Percentiles rank a stretch among this genome's conserved stretches.
phyloP scores from a whole-genome alignment of 2,797 vertebrate genomes.

The Alosa sapidissima region DNA sequence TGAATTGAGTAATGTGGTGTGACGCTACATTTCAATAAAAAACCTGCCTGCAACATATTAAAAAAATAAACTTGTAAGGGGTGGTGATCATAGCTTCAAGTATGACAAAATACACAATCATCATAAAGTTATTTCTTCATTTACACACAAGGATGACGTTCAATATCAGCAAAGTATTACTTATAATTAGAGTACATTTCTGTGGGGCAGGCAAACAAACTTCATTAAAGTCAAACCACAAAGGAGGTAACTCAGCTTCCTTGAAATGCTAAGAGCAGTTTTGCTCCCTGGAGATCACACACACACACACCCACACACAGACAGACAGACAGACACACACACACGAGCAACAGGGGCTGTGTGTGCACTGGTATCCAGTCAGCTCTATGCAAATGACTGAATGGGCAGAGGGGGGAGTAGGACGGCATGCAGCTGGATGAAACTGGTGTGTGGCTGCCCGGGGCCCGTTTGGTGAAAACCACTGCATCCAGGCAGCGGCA shows the following conservation, averaged over 20 bases:
- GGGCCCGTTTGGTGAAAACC: neutral
- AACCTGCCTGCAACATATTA: neutral
- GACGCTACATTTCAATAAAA: neutral
- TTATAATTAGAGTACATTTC: too few relatives aligned
- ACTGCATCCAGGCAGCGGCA: neutral
- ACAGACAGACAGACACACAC: constrained; percentile 25
- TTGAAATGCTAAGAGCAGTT: constrained; percentile 48
- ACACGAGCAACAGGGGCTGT: neutral
- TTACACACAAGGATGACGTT: neutral
- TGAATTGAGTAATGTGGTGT: too few relatives aligned
- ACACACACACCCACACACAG: neutral
- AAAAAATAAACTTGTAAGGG: too few relatives aligned
- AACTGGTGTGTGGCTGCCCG: neutral
- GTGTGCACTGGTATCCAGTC: neutral
- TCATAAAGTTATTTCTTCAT: neutral
- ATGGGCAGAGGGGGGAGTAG: neutral
- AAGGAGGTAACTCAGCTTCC: constrained; percentile 23
- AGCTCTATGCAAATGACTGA: constrained; percentile 6
- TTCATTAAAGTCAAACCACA: neutral
- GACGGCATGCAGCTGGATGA: neutral
- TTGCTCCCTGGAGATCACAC: constrained; percentile 17
- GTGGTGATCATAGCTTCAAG: too few relatives aligned
- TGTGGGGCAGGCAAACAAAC: neutral
- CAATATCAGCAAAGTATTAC: neutral
- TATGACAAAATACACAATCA: too few relatives aligned